These are phyloP conservation scores for Ecdyonurus torrentis DNA, from an alignment of 2,888 invertebrate species.

Conservation along the genomic window DNA sequence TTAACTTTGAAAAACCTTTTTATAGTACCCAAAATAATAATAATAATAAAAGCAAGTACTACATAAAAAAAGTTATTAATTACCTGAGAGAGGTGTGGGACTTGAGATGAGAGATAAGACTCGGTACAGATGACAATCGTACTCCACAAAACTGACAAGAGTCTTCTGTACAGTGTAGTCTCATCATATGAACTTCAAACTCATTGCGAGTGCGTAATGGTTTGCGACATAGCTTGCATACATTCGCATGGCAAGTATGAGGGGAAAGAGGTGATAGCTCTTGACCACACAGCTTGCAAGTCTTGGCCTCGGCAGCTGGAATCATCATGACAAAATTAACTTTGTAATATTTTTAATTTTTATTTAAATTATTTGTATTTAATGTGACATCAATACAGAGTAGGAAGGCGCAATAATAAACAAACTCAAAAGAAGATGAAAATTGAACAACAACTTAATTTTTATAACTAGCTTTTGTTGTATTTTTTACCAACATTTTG, in stretches of 20 bases:
- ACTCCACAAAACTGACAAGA: constrained; percentile 1
- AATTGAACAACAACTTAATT: no score
- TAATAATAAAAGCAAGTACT: no score
- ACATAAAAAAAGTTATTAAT: neutral
- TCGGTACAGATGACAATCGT: neutral
- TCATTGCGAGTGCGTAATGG: neutral
- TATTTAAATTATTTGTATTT: no score
- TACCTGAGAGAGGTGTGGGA: constrained; percentile 1
- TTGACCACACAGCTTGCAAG: neutral
- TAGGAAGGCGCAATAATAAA: no score
- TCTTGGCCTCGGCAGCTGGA: neutral
- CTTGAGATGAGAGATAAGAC: neutral
- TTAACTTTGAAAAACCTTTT: no score
- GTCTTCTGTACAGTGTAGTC: neutral
- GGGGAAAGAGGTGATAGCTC: neutral
- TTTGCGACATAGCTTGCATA: neutral
- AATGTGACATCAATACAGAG: no score
- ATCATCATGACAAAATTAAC: no score
- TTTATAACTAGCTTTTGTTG: no score
- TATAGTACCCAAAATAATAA: no score
- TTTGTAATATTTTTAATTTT: no score
- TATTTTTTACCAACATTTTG: no score
- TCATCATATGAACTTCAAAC: constrained; percentile 1
- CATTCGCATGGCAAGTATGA: neutral
- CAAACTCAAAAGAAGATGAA: no score